Conservation (phyloP, 2,888 invertebrate species). For the Panopea generosa region DNA sequence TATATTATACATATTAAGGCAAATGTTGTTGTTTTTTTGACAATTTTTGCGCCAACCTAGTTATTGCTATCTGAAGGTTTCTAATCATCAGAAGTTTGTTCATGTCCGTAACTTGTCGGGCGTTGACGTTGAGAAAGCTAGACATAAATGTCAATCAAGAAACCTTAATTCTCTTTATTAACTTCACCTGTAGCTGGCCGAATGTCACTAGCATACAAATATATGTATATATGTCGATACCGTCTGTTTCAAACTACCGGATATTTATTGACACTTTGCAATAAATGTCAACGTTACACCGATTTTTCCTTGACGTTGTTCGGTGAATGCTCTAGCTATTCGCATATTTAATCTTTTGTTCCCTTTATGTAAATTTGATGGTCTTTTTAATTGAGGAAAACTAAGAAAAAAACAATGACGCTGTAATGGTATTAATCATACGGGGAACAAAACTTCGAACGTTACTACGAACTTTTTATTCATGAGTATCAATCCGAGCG, state of each 20-base stretch:
- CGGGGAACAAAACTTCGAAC: too few species aligned
- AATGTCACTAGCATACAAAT: constrained; percentile 14
- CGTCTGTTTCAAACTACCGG: constrained; percentile 16
- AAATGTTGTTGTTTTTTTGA: too few species aligned
- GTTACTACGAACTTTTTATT: too few species aligned
- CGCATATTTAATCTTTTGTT: constrained; percentile 6
- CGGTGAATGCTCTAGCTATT: constrained; percentile 10
- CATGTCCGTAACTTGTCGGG: background rate
- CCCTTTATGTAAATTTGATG: constrained; percentile 5
- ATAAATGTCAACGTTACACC: constrained; percentile 26
- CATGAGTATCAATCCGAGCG: too few species aligned
- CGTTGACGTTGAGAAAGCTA: background rate
- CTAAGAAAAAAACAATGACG: background rate
- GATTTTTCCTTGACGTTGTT: constrained; percentile 3
- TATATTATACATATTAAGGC: too few species aligned
- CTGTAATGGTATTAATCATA: too few species aligned
- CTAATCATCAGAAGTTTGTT: too few species aligned
- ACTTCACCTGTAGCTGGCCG: constrained; percentile 29
- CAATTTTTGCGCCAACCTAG: too few species aligned
- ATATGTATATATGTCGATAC: constrained; percentile 36
- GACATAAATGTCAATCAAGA: constrained; percentile 50
- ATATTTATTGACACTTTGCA: constrained; percentile 31
- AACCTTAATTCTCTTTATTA: constrained; percentile 28
- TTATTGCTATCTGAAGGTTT: too few species aligned
- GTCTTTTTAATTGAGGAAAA: constrained; percentile 3